phyloP scores from a whole-genome alignment of 2,113 vertebrate genomes.

The Alouatta palliata region DNA sequence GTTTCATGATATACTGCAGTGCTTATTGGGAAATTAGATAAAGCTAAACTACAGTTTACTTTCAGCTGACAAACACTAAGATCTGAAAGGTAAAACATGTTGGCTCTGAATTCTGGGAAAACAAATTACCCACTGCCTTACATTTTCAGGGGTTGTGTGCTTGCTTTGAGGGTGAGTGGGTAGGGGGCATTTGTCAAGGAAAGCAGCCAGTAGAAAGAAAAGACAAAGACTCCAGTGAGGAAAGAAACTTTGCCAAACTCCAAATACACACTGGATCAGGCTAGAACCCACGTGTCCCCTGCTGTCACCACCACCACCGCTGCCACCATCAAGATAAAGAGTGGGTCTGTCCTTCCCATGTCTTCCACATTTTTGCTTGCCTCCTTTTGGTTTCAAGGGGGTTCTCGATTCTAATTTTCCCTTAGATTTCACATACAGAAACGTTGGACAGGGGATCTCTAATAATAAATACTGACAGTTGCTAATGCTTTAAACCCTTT shows the following conservation, averaged over 20 bases:
- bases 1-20: neutral
- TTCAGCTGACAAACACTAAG: too few relatives aligned
- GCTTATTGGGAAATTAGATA: neutral
- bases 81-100: neutral
- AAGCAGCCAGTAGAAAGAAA: neutral
- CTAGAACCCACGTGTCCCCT: too few relatives aligned
- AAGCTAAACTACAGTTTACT: neutral
- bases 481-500: neutral
- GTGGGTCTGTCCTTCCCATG: neutral
- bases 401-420: neutral
- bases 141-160: neutral
- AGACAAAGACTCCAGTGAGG: neutral
- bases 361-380: neutral
- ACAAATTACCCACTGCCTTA: neutral
- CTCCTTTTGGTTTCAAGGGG: neutral
- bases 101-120: neutral
- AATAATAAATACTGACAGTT: neutral
- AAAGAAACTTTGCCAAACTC: neutral
- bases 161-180: neutral
- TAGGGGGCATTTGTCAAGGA: too few relatives aligned
- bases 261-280: too few relatives aligned
- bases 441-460: neutral
- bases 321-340: neutral
- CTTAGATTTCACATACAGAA: neutral
- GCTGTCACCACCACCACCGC: neutral